A percentile compares a stretch with the other conserved stretches of the same genome.
Evolutionary conservation across 2,888 invertebrate genomes (phyloP).

Genomic region (Cremastobaeus sp.): DNA sequence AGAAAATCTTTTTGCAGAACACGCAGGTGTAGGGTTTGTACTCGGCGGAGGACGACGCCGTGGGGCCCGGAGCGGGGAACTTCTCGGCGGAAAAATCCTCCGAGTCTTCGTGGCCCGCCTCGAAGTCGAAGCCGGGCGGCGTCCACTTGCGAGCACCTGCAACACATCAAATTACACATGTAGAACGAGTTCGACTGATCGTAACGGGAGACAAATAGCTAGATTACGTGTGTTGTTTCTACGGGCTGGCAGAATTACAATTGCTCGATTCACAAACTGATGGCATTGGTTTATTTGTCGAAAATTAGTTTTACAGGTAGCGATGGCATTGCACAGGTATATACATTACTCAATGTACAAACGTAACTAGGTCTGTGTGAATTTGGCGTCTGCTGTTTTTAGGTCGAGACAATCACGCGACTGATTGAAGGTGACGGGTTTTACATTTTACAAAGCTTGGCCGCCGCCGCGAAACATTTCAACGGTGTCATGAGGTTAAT

Average conservation of each 20-base stretch:
- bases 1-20: constrained; percentile 68
- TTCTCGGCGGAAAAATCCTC: constrained; percentile 13
- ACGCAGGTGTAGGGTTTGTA: constrained; percentile 66
- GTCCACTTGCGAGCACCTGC: constrained; percentile 41
- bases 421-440: too few relatives aligned
- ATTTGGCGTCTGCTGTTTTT: too few relatives aligned
- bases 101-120: constrained; percentile 18
- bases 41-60: constrained; percentile 2
- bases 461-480: too few relatives aligned
- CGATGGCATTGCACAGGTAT: constrained; percentile 1
- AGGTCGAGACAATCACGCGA: too few relatives aligned
- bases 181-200: constrained; percentile 17
- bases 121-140: constrained; percentile 28
- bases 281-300: constrained; percentile 37
- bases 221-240: neutral
- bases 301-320: constrained; percentile 6
- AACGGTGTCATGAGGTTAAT: neutral
- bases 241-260: constrained; percentile 30
- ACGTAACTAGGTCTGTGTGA: too few relatives aligned
- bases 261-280: constrained; percentile 11
- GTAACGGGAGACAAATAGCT: neutral
- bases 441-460: too few relatives aligned
- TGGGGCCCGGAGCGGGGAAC: constrained; percentile 7
- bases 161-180: constrained; percentile 38
- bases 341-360: constrained; percentile 6